Evolutionary conservation across 2,888 invertebrate genomes (phyloP), one percentile per base, ranked within the genome.

Genomic region (Orchesella flavescens): DNA sequence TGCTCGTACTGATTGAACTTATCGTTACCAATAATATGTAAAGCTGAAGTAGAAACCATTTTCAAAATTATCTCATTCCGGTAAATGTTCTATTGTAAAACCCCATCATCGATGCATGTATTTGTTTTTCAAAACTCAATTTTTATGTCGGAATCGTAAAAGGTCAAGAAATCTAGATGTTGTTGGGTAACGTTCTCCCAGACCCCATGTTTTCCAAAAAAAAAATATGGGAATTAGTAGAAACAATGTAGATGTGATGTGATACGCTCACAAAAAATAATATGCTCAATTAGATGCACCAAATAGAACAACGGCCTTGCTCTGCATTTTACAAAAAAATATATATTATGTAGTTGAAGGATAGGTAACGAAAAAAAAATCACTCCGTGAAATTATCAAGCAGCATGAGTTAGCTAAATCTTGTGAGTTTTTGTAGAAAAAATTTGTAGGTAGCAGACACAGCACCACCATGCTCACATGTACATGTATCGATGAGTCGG

Each of bases 341-440:
- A 46, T 19, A 44, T 44, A 15, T 34, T 21, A 74, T 55, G 43
- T 53, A n/a, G 17, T 3, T 53, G 53, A 15, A 53, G 53, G 53
- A 17, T 34, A 34, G 34, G 3, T 7, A 34, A 34, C 34, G 49
- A 44, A 61, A 66, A 68, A 63, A n/a, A 55, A 59, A 49, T 55
- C 66, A 71, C 49, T 71, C 74, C 49, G 63, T 82, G 63, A 75
- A 82, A 78, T 57, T 82, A 75, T 81, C 69, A 57, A 34, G 24
- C 21, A 68, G 10, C 10, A 82, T 82, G 82, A 82, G 69, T 82
- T 82, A 57, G 71, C 82, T 82, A 82, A 76, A 68, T 59, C 23
- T 23, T 17, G 17, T 68, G 7, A 2, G 34, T 34, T 34, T 34
- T 34, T n/a, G n/a, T n/a, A n/a, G n/a, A n/a, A n/a, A 34, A 34